Evolutionary conservation across 2,888 invertebrate genomes (phyloP).

Genomic region (Pinctada fucata): DNA sequence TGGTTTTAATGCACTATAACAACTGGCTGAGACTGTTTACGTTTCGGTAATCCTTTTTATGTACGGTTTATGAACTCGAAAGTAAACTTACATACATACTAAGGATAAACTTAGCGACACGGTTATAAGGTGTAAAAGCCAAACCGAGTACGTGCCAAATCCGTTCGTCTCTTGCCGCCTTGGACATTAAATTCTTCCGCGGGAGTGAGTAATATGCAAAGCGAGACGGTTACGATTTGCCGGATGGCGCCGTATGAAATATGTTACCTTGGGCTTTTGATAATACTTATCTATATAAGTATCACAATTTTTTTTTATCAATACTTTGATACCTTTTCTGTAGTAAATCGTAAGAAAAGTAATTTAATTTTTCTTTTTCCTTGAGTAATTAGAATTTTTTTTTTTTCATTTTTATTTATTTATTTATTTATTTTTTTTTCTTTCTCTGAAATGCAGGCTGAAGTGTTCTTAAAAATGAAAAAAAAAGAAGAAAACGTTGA

Average conservation of each 20-base stretch:
- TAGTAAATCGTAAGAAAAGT: too few species aligned
- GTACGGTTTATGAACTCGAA: conserved; percentile 6
- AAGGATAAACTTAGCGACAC: conserved; percentile 30
- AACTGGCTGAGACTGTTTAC: too few species aligned
- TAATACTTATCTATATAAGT: background rate
- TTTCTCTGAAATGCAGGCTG: too few species aligned
- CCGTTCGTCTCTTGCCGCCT: conserved; percentile 35
- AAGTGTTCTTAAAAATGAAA: too few species aligned
- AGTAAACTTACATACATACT: conserved; percentile 27
- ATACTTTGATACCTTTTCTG: too few species aligned
- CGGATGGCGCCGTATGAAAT: conserved; percentile 24
- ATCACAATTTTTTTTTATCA: too few species aligned
- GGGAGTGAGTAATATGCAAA: conserved; percentile 28
- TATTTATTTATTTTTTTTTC: too few species aligned
- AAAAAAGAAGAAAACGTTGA: too few species aligned
- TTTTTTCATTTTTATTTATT: too few species aligned
- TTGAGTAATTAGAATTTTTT: too few species aligned
- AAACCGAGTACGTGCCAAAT: conserved; percentile 27
- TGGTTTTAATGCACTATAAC: too few species aligned
- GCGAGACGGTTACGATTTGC: conserved; percentile 29
- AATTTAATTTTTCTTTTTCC: too few species aligned
- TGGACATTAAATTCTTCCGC: conserved; percentile 41
- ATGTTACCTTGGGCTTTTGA: conserved; percentile 9
- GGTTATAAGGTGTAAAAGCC: conserved; percentile 35
- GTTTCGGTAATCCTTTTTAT: background rate